Evolutionary conservation across 2,888 invertebrate genomes (phyloP).

Genomic region (Seira ritae): DNA sequence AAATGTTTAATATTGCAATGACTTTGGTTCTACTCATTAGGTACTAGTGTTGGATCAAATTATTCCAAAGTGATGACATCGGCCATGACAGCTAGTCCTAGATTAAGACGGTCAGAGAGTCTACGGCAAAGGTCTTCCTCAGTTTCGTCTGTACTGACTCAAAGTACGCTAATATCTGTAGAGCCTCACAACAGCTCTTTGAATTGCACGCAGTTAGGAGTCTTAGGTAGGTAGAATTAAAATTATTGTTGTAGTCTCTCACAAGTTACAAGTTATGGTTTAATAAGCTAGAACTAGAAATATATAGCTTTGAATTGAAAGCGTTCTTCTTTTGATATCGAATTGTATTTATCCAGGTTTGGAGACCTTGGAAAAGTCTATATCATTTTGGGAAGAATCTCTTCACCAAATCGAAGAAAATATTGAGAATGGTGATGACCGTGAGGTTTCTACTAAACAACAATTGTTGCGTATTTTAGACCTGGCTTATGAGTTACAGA

Average conservation of each 20-base stretch:
- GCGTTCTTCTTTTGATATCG: background rate
- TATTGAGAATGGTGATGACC: slow-evolving; percentile 86
- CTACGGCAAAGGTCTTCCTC: slow-evolving; percentile 50
- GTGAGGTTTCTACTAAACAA: slow-evolving; percentile 52
- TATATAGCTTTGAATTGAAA: background rate
- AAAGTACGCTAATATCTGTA: slow-evolving; percentile 68
- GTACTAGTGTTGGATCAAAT: slow-evolving; percentile 36
- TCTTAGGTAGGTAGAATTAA: slow-evolving; percentile 60
- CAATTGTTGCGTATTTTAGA: slow-evolving; percentile 86
- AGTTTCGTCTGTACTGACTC: slow-evolving; percentile 67
- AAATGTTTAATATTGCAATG: slow-evolving; percentile 42
- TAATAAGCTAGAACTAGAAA: background rate
- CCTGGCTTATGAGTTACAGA: slow-evolving; percentile 89
- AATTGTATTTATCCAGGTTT: slow-evolving; percentile 81
- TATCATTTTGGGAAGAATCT: slow-evolving; percentile 97
- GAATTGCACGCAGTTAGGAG: slow-evolving; percentile 68
- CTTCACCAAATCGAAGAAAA: slow-evolving; percentile 87
- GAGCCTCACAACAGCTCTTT: slow-evolving; percentile 55
- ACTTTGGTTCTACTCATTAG: no score
- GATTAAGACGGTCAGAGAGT: slow-evolving; percentile 46
- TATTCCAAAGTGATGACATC: slow-evolving; percentile 30
- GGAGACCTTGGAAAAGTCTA: slow-evolving; percentile 93
- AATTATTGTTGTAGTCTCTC: background rate
- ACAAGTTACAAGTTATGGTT: background rate
- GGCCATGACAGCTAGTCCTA: slow-evolving; percentile 35